Evolutionary conservation across 2,888 invertebrate species (phyloP), one percentile per base, ranked within the genome.

Genomic region (Melanophora roralis): DNA sequence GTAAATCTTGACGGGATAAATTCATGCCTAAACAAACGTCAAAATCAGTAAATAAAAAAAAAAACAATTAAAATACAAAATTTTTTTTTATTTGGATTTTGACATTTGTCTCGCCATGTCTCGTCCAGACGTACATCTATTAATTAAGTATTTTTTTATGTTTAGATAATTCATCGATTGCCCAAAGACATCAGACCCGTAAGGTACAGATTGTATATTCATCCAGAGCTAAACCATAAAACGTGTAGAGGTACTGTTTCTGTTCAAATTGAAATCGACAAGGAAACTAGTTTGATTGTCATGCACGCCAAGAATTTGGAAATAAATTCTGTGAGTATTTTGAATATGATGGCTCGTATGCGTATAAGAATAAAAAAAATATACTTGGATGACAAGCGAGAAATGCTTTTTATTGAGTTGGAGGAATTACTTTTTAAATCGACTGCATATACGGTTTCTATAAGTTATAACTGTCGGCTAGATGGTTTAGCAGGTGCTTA

Each of bases 401-500:
- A 92, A 81, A 84, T 91, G 57, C 81, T 91, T 2, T 83, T 88
- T 1, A 88, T 92, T 16, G 84, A 88, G 43, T 84, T 91, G 55
- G 80, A 85, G 40, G 84, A 89, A 34, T 78, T 86, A 40, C 84
- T 92, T 34, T 72, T 79, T 14, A 40, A 78, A 49, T 88, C 86
- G n/a, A 84, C 84, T 76, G 89, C 88, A 16, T 93, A 93, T 85
- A 89, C 89, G 16, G 86, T 95, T 5, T 87, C 90, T 38, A 91
- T 95, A 55, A 91, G 92, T 67, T 96, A 93, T 85, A 89, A 90
- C 77, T 95, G 95, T 1, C 91, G 91, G 73, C 90, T 95, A 85
- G 92, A 91, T 77, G 92, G 92, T 75, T 93, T 95, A 84, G 92
- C 93, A 74, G 96, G 96, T 16, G 91, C 94, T 81, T 96, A 96